phyloP scores from a whole-genome alignment of 2,888 invertebrate genomes.

The Cryptocheilus praepositus region DNA sequence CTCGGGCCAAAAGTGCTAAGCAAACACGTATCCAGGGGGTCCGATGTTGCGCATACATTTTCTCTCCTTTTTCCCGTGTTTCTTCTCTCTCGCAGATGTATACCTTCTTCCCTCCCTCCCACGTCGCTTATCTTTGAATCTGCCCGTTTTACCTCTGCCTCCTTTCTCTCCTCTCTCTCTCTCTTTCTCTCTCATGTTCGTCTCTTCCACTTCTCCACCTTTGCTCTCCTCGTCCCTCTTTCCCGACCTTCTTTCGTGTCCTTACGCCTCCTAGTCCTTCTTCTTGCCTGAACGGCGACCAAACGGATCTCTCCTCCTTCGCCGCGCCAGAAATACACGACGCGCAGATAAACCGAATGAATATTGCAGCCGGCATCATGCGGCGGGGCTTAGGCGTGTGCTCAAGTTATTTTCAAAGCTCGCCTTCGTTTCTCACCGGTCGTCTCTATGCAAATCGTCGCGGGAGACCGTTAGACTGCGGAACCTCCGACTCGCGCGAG shows the following conservation, averaged over 20 bases:
- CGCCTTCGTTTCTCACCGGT: too few species aligned
- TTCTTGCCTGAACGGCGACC: neutral
- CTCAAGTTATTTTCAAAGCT: too few species aligned
- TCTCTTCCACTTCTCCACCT: neutral
- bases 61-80: constrained; percentile 10
- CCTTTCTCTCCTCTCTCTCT: constrained; percentile 8
- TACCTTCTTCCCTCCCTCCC: constrained; percentile 26
- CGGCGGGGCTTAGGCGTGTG: too few species aligned
- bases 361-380: constrained; percentile 1
- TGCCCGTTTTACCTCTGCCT: constrained; percentile 18
- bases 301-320: too few species aligned
- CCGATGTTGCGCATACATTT: constrained; percentile 39
- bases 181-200: too few species aligned
- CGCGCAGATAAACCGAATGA: neutral
- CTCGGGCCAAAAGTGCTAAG: constrained; percentile 57
- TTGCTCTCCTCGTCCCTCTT: neutral
- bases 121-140: constrained; percentile 37
- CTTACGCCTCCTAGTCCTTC: neutral
- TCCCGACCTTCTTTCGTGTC: neutral
- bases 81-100: constrained; percentile 22
- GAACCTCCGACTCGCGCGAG: too few species aligned
- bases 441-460: too few species aligned
- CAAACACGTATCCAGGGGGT: constrained; percentile 56
- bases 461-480: too few species aligned
- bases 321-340: neutral